Percentiles rank a stretch among this genome's conserved stretches.
These are phyloP conservation scores for Nebria salina DNA, from an alignment of 2,888 invertebrate genomes.

Conservation along the genomic window DNA sequence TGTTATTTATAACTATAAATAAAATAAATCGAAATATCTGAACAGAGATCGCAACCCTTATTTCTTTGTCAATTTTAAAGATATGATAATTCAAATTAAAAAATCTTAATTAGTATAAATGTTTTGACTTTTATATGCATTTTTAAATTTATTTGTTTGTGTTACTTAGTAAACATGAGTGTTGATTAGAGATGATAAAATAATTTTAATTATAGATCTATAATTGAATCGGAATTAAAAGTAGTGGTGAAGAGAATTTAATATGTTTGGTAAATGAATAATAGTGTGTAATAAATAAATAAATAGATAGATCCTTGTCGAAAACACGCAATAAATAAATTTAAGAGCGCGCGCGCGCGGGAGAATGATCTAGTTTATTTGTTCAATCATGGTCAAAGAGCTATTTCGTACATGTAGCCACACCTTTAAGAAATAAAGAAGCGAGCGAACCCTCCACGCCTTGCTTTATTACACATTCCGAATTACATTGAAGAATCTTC, in stretches of 20 bases:
- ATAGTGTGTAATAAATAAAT: background rate
- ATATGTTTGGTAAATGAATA: background rate
- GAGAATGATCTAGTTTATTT: background rate
- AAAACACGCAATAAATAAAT: background rate
- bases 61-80: no score
- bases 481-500: no score
- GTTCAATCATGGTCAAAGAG: background rate
- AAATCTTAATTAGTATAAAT: no score
- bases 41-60: no score
- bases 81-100: no score
- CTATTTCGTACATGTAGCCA: background rate
- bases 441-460: conserved; percentile 32
- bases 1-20: background rate
- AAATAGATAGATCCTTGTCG: background rate
- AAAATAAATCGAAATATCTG: background rate
- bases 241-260: no score
- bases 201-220: conserved; percentile 15
- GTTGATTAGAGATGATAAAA: no score
- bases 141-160: no score
- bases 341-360: background rate
- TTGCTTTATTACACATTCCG: conserved; percentile 8
- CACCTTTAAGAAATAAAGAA: conserved; percentile 40
- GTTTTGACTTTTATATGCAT: no score
- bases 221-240: background rate
- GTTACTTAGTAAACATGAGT: no score